These are phyloP conservation scores for Netelia fuscicornis DNA, from an alignment of 2,888 invertebrate genomes.

Conservation along the genomic window DNA sequence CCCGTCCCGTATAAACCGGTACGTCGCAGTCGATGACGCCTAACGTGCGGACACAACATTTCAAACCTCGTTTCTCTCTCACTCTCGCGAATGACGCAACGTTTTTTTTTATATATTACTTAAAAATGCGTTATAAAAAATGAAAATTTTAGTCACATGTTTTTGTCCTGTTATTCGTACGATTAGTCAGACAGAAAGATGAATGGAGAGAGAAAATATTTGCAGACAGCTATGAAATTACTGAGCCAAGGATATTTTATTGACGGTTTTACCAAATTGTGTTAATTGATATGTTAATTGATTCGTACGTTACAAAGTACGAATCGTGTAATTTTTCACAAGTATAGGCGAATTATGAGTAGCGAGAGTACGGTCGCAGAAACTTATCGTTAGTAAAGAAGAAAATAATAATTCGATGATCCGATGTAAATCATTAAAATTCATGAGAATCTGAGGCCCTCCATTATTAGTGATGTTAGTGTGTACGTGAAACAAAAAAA, in stretches of 20 bases:
- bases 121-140: no score
- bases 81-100: not conserved
- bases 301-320: no score
- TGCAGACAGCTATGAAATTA: not conserved
- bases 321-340: no score
- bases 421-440: no score
- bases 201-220: not conserved
- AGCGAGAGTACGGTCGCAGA: no score
- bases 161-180: not conserved
- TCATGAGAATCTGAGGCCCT: no score
- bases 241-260: not conserved
- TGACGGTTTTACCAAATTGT: not conserved
- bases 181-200: not conserved
- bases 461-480: no score
- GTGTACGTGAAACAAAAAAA: not conserved
- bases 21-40: conserved; percentile 77
- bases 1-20: conserved; percentile 78
- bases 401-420: no score
- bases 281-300: not conserved
- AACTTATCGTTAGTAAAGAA: no score
- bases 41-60: conserved; percentile 70
- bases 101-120: no score
- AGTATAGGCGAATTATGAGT: no score
- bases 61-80: conserved; percentile 32
- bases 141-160: not conserved